These are phyloP conservation scores for Erpornis zantholeuca DNA, from an alignment of 2,113 vertebrate species.

Conservation along the genomic window DNA sequence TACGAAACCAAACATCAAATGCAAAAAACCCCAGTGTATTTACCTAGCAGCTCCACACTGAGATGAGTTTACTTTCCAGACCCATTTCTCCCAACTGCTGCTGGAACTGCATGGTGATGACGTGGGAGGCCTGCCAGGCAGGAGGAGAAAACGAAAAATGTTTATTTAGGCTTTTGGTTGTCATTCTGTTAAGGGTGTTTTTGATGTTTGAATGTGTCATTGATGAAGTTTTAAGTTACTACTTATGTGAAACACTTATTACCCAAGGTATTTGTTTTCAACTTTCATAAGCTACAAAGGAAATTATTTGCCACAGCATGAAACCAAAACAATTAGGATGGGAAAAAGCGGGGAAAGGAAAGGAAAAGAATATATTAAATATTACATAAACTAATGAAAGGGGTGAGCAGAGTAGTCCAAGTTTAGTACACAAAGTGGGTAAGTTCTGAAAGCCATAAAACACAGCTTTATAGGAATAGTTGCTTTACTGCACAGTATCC, in stretches of 20 bases:
- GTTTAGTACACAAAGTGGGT: neutral
- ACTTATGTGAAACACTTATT: neutral
- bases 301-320: neutral
- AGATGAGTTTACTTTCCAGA: neutral
- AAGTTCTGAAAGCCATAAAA: neutral
- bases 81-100: neutral
- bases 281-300: neutral
- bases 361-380: neutral
- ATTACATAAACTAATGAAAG: neutral
- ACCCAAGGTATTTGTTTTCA: neutral
- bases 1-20: neutral
- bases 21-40: neutral
- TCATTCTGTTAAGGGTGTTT: neutral
- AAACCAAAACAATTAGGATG: neutral
- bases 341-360: neutral
- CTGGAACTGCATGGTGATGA: neutral
- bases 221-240: neutral
- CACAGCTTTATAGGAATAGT: neutral
- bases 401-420: neutral
- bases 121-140: neutral
- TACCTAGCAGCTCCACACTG: neutral
- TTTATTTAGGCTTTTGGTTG: neutral
- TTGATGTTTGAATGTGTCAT: neutral
- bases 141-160: neutral
- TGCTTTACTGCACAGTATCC: neutral